Evolutionary conservation across 2,888 invertebrate species (phyloP).

Genomic region (Epistrophe eligans): DNA sequence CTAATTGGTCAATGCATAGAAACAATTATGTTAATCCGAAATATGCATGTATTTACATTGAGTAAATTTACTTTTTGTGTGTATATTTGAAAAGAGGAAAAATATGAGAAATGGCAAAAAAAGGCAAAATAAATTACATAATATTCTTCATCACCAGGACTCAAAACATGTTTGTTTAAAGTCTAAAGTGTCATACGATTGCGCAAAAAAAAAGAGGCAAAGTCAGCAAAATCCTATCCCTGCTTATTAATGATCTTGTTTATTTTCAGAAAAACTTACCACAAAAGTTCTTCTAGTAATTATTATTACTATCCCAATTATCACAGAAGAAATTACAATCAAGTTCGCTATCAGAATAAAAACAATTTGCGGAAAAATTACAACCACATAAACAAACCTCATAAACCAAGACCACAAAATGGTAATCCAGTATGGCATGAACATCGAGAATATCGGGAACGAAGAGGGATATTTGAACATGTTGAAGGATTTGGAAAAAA

Average conservation of each 20-base stretch:
- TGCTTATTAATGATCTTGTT: not conserved
- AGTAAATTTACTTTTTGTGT: too few species aligned
- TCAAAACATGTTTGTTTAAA: too few species aligned
- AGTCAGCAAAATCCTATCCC: too few species aligned
- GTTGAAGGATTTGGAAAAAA: constrained; percentile 57
- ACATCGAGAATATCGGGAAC: constrained; percentile 65
- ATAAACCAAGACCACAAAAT: not conserved
- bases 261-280: constrained; percentile 39
- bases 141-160: too few species aligned
- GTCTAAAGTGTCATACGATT: too few species aligned
- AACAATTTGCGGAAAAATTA: not conserved
- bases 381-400: not conserved
- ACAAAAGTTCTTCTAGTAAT: not conserved
- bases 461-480: constrained; percentile 58
- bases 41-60: too few species aligned
- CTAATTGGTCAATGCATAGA: too few species aligned
- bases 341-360: not conserved
- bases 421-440: constrained; percentile 49
- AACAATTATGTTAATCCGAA: too few species aligned
- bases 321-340: constrained; percentile 41
- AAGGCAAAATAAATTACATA: too few species aligned
- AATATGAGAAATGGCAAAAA: too few species aligned
- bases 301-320: constrained; percentile 30
- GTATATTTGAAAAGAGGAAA: too few species aligned
- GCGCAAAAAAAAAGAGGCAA: too few species aligned